A percentile compares a stretch with the other conserved stretches of the same genome.
Evolutionary conservation across 2,888 invertebrate species (phyloP).

Genomic region (Mystacides longicornis): DNA sequence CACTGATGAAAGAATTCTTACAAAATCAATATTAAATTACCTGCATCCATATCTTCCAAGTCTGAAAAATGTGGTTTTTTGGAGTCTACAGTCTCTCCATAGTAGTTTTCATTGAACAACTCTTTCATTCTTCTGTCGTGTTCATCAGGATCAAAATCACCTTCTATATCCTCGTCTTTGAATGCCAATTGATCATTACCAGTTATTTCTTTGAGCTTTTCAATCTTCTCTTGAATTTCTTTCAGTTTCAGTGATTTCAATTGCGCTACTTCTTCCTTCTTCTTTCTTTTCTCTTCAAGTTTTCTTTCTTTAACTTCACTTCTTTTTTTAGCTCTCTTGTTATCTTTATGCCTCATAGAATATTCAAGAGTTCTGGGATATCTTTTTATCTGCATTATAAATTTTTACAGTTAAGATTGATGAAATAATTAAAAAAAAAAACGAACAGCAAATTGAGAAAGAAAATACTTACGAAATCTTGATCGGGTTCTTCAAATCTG

Average conservation of each 20-base stretch:
- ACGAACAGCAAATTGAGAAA: background rate
- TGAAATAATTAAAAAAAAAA: background rate
- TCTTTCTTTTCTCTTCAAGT: slow-evolving; percentile 67
- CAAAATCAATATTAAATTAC: slow-evolving; percentile 34
- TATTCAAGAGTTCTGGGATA: slow-evolving; percentile 85
- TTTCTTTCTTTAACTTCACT: slow-evolving; percentile 67
- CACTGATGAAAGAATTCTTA: too few relatives aligned
- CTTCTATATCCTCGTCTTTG: slow-evolving; percentile 73
- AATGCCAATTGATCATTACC: slow-evolving; percentile 70
- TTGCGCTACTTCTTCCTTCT: slow-evolving; percentile 80
- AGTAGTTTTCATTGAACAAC: slow-evolving; percentile 82
- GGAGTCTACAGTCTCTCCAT: slow-evolving; percentile 59
- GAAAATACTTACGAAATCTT: slow-evolving; percentile 63
- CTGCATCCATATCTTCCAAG: slow-evolving; percentile 62
- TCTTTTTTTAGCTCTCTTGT: slow-evolving; percentile 70
- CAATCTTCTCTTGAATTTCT: slow-evolving; percentile 85
- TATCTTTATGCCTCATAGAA: slow-evolving; percentile 74
- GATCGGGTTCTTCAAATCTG: slow-evolving; percentile 93
- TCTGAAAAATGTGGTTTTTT: slow-evolving; percentile 82
- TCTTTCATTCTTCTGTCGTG: slow-evolving; percentile 83
- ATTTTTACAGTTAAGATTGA: background rate
- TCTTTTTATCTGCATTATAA: slow-evolving; percentile 67
- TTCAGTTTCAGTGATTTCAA: slow-evolving; percentile 79
- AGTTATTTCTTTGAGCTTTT: slow-evolving; percentile 78
- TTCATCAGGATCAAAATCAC: slow-evolving; percentile 83